Conservation (phyloP, 2,797 vertebrate genomes). For the Cyprinella venusta region DNA sequence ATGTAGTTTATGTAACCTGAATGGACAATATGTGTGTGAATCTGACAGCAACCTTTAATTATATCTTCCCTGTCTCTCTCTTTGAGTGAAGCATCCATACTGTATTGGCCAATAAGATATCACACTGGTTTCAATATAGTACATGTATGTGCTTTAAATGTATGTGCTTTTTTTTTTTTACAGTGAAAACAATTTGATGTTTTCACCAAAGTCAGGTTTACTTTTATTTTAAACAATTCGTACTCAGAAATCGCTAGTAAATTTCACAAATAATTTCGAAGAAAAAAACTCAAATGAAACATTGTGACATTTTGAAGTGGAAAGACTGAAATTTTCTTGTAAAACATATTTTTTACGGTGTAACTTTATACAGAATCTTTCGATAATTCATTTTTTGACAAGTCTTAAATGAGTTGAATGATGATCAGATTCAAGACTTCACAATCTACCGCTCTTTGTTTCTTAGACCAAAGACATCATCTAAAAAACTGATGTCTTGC, state of each 20-base stretch:
- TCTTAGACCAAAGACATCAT: not conserved
- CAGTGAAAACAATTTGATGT: not conserved
- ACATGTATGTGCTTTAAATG: not conserved
- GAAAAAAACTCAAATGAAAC: not conserved
- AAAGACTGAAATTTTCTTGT: not conserved
- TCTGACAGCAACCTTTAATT: slow-evolving; percentile 40
- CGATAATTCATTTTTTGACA: not conserved
- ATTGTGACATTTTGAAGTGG: not conserved
- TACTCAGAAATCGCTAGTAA: not conserved
- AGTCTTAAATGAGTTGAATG: not conserved
- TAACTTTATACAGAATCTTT: not conserved
- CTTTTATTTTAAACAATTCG: not conserved
- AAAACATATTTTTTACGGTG: not conserved
- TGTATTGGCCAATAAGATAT: slow-evolving; percentile 38
- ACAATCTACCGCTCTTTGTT: not conserved
- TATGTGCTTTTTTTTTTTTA: not conserved
- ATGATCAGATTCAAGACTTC: not conserved
- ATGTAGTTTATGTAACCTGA: slow-evolving; percentile 46
- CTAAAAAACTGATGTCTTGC: not conserved
- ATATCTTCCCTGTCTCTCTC: slow-evolving; percentile 21
- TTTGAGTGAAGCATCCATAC: slow-evolving; percentile 25
- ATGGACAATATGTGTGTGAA: slow-evolving; percentile 56
- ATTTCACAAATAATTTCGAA: not conserved
- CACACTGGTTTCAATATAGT: slow-evolving; percentile 25
- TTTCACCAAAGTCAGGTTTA: not conserved